Conservation (phyloP, 2,113 vertebrate genomes). For the Eonycteris spelaea region DNA sequence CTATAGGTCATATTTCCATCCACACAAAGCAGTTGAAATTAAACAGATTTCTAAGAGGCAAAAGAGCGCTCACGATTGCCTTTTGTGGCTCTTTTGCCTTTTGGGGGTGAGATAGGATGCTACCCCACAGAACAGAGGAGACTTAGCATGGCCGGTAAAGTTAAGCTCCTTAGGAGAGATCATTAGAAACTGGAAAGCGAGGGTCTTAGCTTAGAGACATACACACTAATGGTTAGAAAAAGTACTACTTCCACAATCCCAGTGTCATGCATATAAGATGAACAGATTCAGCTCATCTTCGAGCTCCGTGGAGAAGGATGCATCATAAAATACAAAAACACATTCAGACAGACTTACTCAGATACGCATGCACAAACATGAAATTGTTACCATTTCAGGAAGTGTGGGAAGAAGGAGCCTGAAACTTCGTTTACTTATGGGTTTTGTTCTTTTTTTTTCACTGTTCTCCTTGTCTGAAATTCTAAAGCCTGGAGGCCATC, state of each 20-base stretch:
- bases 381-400: not conserved
- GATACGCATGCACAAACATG: not conserved
- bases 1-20: not conserved
- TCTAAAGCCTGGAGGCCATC: conserved; percentile 16
- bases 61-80: not conserved
- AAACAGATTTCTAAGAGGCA: not conserved
- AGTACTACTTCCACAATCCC: not conserved
- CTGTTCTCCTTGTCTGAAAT: not conserved
- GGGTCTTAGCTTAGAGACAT: not conserved
- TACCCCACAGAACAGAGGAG: not conserved
- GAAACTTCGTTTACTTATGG: conserved; percentile 17
- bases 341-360: not conserved
- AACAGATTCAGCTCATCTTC: not conserved
- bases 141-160: not conserved
- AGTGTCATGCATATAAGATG: not conserved
- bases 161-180: not conserved
- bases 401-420: not conserved
- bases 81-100: not conserved
- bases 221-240: not conserved
- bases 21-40: not conserved
- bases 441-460: not conserved
- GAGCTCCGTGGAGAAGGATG: not conserved
- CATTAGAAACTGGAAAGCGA: not conserved
- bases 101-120: not conserved
- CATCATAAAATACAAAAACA: not conserved